These are phyloP conservation scores for Tineola bisselliella DNA, from an alignment of 2,888 invertebrate species.

Conservation along the genomic window DNA sequence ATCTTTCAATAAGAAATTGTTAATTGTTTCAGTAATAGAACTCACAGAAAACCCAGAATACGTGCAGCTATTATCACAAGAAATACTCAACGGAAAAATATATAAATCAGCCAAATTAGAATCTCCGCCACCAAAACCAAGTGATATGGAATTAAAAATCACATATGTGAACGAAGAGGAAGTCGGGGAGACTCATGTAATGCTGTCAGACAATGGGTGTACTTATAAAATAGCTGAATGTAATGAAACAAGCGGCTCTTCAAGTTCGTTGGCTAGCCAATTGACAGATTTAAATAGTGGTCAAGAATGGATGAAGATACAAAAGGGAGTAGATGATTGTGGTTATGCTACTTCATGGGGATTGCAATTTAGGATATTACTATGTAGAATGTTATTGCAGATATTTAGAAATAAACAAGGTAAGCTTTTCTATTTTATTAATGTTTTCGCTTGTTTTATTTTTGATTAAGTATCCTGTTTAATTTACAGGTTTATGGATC, in stretches of 20 bases:
- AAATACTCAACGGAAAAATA: constrained; percentile 70
- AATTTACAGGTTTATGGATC: constrained; percentile 61
- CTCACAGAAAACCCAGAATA: constrained; percentile 64
- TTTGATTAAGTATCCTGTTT: no score
- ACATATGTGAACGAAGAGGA: constrained; percentile 47
- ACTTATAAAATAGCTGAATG: constrained; percentile 50
- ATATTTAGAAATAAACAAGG: constrained; percentile 68
- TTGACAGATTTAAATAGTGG: constrained; percentile 44
- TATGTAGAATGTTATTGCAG: constrained; percentile 70
- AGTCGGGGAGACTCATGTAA: constrained; percentile 44
- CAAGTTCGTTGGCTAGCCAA: constrained; percentile 45
- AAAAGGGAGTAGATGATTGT: constrained; percentile 40
- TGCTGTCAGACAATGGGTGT: constrained; percentile 45
- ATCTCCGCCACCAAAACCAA: constrained; percentile 28
- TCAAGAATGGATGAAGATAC: constrained; percentile 64
- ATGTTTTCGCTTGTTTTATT: neutral
- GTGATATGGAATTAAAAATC: constrained; percentile 45
- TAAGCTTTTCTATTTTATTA: no score
- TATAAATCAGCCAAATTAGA: constrained; percentile 43
- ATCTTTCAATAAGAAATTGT: neutral
- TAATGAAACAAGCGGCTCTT: constrained; percentile 36
- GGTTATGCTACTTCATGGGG: constrained; percentile 63
- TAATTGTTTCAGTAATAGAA: constrained; percentile 69
- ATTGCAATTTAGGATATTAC: constrained; percentile 68
- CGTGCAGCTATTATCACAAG: constrained; percentile 57